Evolutionary conservation across 2,888 invertebrate genomes (phyloP), one percentile per base, ranked within the genome.

Genomic region (Tubiluchus corallicola): DNA sequence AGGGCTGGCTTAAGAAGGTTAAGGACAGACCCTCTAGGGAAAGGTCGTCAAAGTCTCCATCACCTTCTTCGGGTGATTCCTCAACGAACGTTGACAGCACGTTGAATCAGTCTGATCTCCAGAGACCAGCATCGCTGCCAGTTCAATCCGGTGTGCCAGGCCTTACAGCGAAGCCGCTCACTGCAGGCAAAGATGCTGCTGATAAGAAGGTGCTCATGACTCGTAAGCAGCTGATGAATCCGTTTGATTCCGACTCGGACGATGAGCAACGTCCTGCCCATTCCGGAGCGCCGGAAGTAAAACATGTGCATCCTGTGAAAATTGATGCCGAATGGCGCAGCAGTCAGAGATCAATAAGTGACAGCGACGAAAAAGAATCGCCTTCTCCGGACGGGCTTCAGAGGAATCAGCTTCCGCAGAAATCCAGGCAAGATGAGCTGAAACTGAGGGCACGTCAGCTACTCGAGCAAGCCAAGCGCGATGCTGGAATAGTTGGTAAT

Each of bases 211-310:
- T 20, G n/a, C 67, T 84, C 53, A 84, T 85, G 83, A 84, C 84
- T 1, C 73, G 82, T 51, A 75, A 82, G 44, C 82, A 85, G 62
- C 68, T 82, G 50, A 77, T 77, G 3, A 85, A 88, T 68, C 87
- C 87, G 0, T 84, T 87, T 65, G 85, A 83, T 41, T 85, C 85
- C 20, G 84, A 85, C 56, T 84, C 84, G 17, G 82, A 81, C 46
- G 69, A 67, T 40, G 79, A 81, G 13, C n/a, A n/a, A n/a, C n/a
- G n/a, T n/a, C n/a, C n/a, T n/a, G n/a, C n/a, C n/a, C n/a, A n/a
- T n/a, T n/a, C n/a, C n/a, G n/a, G n/a, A n/a, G n/a, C n/a, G n/a
- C n/a, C n/a, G 45, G 38, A 4, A 18, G 18, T 16, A 38, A 29
- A 1, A n/a, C 13, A 21, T 13, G 13, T 16, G 9, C 19, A 13